A percentile compares a stretch with the other conserved stretches of the same genome.
These are phyloP conservation scores for Loris lydekkerianus DNA, from an alignment of 2,797 vertebrate species.

Conservation along the genomic window DNA sequence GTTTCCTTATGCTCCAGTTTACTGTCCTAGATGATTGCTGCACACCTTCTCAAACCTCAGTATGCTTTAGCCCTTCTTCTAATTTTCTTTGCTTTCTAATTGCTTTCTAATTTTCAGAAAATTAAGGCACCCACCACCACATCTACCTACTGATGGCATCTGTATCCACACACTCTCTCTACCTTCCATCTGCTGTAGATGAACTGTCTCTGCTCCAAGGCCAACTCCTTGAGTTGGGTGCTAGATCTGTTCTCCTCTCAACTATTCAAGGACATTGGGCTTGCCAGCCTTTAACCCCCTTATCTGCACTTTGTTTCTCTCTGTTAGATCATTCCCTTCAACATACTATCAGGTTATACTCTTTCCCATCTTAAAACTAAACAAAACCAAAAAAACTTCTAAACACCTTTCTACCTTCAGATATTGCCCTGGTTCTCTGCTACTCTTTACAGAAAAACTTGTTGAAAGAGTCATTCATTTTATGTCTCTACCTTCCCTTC, in stretches of 20 bases:
- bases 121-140: background rate
- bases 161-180: background rate
- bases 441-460: background rate
- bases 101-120: background rate
- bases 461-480: background rate
- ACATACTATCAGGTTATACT: background rate
- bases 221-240: background rate
- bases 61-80: background rate
- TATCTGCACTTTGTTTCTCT: background rate
- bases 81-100: background rate
- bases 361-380: background rate
- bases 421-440: background rate
- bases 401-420: background rate
- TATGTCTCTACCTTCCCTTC: background rate
- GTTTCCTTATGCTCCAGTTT: background rate
- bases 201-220: constrained; percentile 1
- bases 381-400: background rate
- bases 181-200: background rate
- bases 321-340: background rate
- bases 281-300: background rate
- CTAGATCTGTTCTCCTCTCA: constrained; percentile 24
- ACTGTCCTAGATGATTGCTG: background rate
- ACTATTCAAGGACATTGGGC: background rate
- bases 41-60: background rate
- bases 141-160: background rate